Conservation (phyloP, 2,888 invertebrate species). For the Andrena haemorrhoa region DNA sequence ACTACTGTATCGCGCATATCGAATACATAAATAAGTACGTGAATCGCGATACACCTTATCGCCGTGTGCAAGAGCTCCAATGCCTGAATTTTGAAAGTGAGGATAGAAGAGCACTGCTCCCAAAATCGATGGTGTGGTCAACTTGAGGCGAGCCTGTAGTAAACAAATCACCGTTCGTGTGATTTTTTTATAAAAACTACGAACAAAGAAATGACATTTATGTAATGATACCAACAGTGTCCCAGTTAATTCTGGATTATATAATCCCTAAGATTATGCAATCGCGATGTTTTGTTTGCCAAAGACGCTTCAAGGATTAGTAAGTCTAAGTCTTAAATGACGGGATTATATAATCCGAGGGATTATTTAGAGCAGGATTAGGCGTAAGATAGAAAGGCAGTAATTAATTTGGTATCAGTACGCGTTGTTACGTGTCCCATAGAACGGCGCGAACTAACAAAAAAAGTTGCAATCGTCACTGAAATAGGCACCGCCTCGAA, state of each 20-base stretch:
- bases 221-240: slow-evolving; percentile 40
- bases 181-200: neutral
- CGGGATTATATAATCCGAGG: slow-evolving; percentile 71
- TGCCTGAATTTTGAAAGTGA: too few species aligned
- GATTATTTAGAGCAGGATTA: slow-evolving; percentile 70
- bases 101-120: too few species aligned
- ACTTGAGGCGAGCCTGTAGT: neutral
- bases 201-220: slow-evolving; percentile 4
- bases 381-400: slow-evolving; percentile 60
- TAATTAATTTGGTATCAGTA: slow-evolving; percentile 67
- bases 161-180: neutral
- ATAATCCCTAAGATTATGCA: slow-evolving; percentile 70
- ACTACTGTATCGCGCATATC: too few species aligned
- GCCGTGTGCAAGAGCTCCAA: too few species aligned
- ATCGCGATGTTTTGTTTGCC: slow-evolving; percentile 70
- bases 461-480: neutral
- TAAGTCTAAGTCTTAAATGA: slow-evolving; percentile 71
- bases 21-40: too few species aligned
- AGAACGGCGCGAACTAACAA: neutral
- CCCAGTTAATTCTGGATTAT: slow-evolving; percentile 64
- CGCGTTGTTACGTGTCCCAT: slow-evolving; percentile 8
- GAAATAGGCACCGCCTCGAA: neutral
- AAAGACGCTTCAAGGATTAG: slow-evolving; percentile 69
- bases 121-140: too few species aligned
- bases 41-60: too few species aligned